These are phyloP conservation scores for Phalera bucephala DNA, from an alignment of 2,888 invertebrate species.

Conservation along the genomic window DNA sequence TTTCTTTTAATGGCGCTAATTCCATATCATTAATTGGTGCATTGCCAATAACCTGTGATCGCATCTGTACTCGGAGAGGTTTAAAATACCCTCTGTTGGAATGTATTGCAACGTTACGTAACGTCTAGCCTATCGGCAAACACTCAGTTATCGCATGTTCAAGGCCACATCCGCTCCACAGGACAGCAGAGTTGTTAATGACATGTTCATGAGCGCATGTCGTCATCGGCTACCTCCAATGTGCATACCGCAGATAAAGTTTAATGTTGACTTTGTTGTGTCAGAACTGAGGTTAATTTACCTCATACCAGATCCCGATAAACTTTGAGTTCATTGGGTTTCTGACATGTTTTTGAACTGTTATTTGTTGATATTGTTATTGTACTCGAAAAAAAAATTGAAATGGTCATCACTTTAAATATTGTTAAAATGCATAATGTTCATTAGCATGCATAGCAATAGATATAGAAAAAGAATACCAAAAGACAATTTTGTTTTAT, in stretches of 20 bases:
- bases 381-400: too few relatives aligned
- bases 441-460: too few relatives aligned
- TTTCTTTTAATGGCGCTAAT: too few relatives aligned
- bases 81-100: constrained; percentile 35
- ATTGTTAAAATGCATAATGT: too few relatives aligned
- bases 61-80: background rate
- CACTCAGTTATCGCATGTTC: constrained; percentile 59
- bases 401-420: too few relatives aligned
- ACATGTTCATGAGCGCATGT: constrained; percentile 47
- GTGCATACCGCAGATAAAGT: constrained; percentile 66
- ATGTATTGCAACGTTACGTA: constrained; percentile 52
- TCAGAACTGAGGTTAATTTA: constrained; percentile 2
- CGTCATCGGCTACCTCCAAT: constrained; percentile 37
- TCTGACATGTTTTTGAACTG: background rate
- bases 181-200: constrained; percentile 53
- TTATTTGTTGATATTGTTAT: too few relatives aligned
- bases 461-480: too few relatives aligned
- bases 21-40: constrained; percentile 1
- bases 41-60: constrained; percentile 1
- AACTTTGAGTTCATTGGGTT: background rate
- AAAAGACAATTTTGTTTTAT: too few relatives aligned
- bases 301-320: background rate
- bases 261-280: constrained; percentile 39
- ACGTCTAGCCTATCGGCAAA: constrained; percentile 47
- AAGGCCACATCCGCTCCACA: constrained; percentile 53